Percentiles rank a stretch among this genome's conserved stretches.
These are phyloP conservation scores for Andrena camellia DNA, from an alignment of 2,888 invertebrate genomes.

Conservation along the genomic window DNA sequence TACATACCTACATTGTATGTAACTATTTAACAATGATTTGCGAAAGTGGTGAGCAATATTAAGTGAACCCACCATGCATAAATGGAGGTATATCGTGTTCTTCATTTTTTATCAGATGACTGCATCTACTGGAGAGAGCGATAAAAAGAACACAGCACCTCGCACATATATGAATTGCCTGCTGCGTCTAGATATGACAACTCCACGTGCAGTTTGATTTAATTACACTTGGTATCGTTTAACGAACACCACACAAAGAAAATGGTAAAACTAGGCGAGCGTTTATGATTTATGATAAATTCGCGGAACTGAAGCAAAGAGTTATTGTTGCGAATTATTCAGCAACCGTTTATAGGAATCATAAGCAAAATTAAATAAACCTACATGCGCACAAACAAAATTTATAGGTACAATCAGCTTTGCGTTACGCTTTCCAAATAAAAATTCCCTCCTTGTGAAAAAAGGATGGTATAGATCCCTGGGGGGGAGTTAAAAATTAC, in stretches of 20 bases:
- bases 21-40: not conserved
- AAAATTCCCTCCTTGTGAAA: too few species aligned
- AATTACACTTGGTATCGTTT: constrained; percentile 27
- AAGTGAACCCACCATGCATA: not conserved
- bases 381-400: not conserved
- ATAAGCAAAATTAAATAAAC: not conserved
- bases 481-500: too few species aligned
- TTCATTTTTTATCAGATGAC: not conserved
- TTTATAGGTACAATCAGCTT: too few species aligned
- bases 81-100: not conserved
- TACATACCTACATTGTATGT: too few species aligned
- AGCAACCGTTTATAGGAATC: not conserved
- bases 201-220: constrained; percentile 34
- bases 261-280: constrained; percentile 11
- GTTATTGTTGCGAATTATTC: not conserved
- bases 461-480: too few species aligned
- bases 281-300: constrained; percentile 6
- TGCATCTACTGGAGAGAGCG: not conserved
- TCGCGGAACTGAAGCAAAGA: not conserved
- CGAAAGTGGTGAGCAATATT: not conserved
- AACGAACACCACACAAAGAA: constrained; percentile 18
- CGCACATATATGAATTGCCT: constrained; percentile 21
- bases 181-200: constrained; percentile 23
- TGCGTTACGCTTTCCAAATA: too few species aligned
- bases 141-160: constrained; percentile 30